These are phyloP conservation scores for Rallus crepitans DNA, from an alignment of 2,797 vertebrate genomes.

Conservation along the genomic window DNA sequence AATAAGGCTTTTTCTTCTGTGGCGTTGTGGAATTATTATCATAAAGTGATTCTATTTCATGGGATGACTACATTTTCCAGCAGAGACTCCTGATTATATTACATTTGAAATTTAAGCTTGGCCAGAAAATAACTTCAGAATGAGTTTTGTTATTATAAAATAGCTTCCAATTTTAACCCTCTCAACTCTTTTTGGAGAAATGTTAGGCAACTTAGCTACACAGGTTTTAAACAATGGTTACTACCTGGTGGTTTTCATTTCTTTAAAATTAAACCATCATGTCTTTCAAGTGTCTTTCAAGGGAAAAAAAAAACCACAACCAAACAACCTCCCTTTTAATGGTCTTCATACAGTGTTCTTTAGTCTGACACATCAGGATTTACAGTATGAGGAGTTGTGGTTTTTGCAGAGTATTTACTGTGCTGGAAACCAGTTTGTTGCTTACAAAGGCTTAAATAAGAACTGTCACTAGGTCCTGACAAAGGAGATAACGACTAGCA, in stretches of 20 bases:
- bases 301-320: neutral
- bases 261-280: neutral
- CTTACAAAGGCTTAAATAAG: neutral
- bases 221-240: neutral
- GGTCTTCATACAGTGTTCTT: neutral
- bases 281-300: neutral
- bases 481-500: neutral
- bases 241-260: neutral
- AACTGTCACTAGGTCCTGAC: neutral
- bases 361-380: neutral
- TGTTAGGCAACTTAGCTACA: neutral
- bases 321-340: neutral
- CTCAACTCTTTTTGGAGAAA: neutral
- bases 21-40: neutral
- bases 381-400: fast-evolving
- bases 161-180: neutral
- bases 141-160: neutral
- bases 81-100: neutral
- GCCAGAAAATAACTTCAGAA: neutral
- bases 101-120: neutral
- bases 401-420: neutral
- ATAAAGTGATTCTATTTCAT: neutral
- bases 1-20: neutral
- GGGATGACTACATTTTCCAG: neutral
- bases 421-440: neutral